Percentiles rank a stretch among this genome's conserved stretches.
Conservation (phyloP, 2,113 vertebrate species). For the Ellobius talpinus region DNA sequence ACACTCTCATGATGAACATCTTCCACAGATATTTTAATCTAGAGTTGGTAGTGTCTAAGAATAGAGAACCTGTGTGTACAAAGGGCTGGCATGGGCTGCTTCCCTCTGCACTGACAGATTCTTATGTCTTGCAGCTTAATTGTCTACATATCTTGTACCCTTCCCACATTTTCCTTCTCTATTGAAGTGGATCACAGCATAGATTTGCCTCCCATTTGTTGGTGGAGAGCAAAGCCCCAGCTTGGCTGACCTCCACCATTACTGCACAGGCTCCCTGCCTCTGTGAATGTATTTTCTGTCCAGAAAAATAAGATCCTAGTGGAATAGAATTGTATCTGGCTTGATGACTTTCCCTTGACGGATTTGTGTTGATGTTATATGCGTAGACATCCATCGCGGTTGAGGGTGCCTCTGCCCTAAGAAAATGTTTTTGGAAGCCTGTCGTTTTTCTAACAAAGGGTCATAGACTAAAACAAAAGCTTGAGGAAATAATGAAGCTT, state of each 20-base stretch:
- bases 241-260: fast-evolving
- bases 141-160: fast-evolving
- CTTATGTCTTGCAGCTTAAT: fast-evolving
- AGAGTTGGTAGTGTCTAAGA: too few species aligned
- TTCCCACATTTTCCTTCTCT: fast-evolving
- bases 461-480: not conserved
- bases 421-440: conserved; percentile 11
- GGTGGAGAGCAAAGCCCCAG: fast-evolving
- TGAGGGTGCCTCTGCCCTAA: not conserved
- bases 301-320: not conserved
- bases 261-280: not conserved
- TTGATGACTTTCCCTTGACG: not conserved
- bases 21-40: too few species aligned
- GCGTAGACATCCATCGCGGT: not conserved
- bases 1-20: not conserved
- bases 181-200: too few species aligned
- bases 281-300: not conserved
- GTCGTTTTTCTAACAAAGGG: conserved; percentile 59
- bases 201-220: not conserved
- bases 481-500: conserved; percentile 55
- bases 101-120: not conserved
- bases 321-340: not conserved
- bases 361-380: not conserved
- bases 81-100: fast-evolving
- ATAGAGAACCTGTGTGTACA: not conserved